Evolutionary conservation across 1,140 invertebrate genomes (phyloP), one percentile per base, ranked within the genome.

Genomic region (Lucilia cuprina): DNA sequence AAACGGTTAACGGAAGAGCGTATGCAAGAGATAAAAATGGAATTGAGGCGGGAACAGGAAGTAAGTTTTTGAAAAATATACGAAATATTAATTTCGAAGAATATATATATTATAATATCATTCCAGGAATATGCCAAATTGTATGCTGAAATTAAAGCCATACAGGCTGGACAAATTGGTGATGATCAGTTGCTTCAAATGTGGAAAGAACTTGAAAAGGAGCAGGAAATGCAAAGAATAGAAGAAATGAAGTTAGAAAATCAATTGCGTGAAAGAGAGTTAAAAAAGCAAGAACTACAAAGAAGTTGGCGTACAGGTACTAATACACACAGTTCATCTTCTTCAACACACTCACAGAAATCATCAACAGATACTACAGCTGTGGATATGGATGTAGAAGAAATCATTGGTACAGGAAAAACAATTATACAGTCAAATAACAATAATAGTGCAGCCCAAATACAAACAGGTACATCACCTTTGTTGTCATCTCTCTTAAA

Each of bases 401-500:
- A 92, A 35, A 89, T 89, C 25, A 74, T 84, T n/a, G 82, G 84
- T 8, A 14, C 78, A 82, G 77, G 25, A 65, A 50, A 30, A 84
- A 30, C 50, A 1, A 55, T 25, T 34, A 30, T 17, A n/a, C 25
- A 10, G 17, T 86, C 84, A 49, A n/a, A 85, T 5, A n/a, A 12
- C 60, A 50, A 34, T 83, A 84, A 60, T 74, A 47, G 10, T 17
- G 83, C 86, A 80, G 19, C 80, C 21, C 83, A 86, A 85, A 82
- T 86, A 13, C 83, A 86, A 85, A 82, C 77, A 21, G 86, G 77
- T 9, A 88, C 94, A 0, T 96, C 96, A 0, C 96, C 96, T 0
- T 89, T 97, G n/a, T 91, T 97, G 35, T 96, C 96, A 7, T 96
- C 95, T 85, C 91, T 97, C 14, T 91, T 97, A 0, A 96, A 96